These are phyloP conservation scores for Tyto alba DNA, from an alignment of 2,113 vertebrate species.

Conservation along the genomic window DNA sequence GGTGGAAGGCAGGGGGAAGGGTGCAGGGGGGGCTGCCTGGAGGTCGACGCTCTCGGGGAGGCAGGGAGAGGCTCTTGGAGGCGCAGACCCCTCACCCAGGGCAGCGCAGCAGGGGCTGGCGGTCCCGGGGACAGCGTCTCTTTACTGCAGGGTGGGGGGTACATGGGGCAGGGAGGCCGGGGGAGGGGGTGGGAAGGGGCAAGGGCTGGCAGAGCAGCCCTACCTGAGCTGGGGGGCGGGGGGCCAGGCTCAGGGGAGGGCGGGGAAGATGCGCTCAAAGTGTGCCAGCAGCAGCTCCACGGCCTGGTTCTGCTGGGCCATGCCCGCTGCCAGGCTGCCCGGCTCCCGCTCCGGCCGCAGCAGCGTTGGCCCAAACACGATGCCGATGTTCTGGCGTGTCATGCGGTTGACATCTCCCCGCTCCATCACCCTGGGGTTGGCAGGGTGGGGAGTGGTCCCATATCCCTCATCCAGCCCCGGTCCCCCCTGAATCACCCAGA, in stretches of 20 bases:
- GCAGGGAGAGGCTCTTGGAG: neutral
- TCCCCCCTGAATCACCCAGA: no score
- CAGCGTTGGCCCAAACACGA: constrained; percentile 92
- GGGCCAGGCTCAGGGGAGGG: neutral
- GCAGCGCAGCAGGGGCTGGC: no score
- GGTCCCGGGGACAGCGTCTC: neutral
- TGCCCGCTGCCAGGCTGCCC: constrained; percentile 80
- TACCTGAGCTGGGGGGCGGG: no score
- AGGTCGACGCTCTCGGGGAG: no score
- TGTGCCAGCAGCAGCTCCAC: constrained; percentile 87
- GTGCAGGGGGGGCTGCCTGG: no score
- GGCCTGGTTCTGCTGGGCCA: constrained; percentile 84
- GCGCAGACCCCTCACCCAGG: neutral
- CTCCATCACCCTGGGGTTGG: constrained; percentile 77
- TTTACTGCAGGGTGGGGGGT: no score
- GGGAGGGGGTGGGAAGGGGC: no score
- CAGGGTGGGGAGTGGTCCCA: neutral
- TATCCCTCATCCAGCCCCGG: no score
- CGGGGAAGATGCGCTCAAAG: constrained; percentile 74
- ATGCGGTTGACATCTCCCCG: constrained; percentile 81
- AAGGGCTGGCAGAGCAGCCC: no score
- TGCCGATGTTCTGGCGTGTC: constrained; percentile 91
- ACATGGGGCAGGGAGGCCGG: neutral
- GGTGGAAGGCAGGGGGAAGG: no score
- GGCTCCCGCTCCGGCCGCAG: constrained; percentile 84